Percentiles rank a stretch among this genome's conserved stretches.
phyloP scores from a whole-genome alignment of 2,888 invertebrate genomes.

The Pachymerium ferrugineum region DNA sequence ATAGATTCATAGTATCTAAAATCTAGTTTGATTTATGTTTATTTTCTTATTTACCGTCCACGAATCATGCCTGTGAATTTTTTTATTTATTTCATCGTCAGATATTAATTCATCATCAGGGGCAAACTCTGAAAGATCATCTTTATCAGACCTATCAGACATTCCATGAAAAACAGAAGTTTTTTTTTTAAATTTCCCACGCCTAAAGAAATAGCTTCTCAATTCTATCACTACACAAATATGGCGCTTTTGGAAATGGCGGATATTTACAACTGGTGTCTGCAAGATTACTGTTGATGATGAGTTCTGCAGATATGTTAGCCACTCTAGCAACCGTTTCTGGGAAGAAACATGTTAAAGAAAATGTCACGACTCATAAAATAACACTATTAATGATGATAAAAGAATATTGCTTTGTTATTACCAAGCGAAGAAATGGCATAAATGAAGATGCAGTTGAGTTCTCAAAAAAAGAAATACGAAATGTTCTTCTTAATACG shows the following conservation, averaged over 20 bases:
- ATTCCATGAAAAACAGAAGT: no score
- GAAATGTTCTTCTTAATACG: neutral
- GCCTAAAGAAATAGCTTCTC: no score
- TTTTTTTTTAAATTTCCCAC: no score
- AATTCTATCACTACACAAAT: neutral
- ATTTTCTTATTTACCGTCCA: neutral
- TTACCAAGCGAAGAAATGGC: neutral
- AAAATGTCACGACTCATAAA: constrained; percentile 20
- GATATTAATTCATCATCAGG: no score
- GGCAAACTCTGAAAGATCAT: no score
- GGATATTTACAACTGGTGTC: neutral
- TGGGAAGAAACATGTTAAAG: constrained; percentile 10
- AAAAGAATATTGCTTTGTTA: neutral
- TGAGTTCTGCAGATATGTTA: neutral
- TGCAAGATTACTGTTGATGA: neutral
- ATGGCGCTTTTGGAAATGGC: neutral
- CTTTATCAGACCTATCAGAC: no score
- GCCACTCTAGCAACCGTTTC: neutral
- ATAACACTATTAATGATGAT: neutral
- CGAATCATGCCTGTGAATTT: no score
- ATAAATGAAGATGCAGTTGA: neutral
- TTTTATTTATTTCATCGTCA: no score
- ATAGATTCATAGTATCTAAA: no score
- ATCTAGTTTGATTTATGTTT: neutral
- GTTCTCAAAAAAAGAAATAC: neutral